Evolutionary conservation across 1,140 invertebrate genomes (phyloP).

Genomic region (Drosophila tani): DNA sequence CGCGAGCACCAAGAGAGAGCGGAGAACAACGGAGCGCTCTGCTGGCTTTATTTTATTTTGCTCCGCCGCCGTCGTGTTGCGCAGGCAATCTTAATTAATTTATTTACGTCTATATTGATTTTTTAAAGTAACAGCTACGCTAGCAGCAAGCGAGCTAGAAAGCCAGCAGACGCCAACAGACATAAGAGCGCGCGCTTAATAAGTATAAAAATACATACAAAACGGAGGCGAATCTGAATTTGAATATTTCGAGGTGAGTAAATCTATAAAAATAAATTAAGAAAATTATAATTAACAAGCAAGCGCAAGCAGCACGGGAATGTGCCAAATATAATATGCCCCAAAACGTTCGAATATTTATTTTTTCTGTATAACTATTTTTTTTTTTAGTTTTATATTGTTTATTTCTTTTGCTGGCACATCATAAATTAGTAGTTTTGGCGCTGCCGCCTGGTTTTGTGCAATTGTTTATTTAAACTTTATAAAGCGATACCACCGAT

Average conservation of each 20-base stretch:
- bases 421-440: constrained; percentile 41
- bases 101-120: constrained; percentile 65
- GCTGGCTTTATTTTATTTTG: constrained; percentile 44
- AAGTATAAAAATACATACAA: constrained; percentile 45
- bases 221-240: constrained; percentile 33
- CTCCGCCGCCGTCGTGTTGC: constrained; percentile 37
- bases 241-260: constrained; percentile 50
- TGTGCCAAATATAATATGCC: constrained; percentile 44
- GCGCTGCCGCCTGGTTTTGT: constrained; percentile 20
- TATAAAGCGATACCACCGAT: constrained; percentile 19
- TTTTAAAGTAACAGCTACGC: constrained; percentile 60
- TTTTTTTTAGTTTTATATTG: constrained; percentile 30
- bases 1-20: constrained; percentile 31
- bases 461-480: constrained; percentile 53
- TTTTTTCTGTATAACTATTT: constrained; percentile 25
- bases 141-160: constrained; percentile 35
- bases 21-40: constrained; percentile 13
- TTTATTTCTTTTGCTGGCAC: constrained; percentile 13
- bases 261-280: constrained; percentile 62
- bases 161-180: constrained; percentile 28
- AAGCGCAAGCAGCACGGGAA: constrained; percentile 17
- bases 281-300: constrained; percentile 46
- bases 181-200: constrained; percentile 32
- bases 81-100: constrained; percentile 66
- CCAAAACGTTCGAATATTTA: constrained; percentile 16